phyloP scores from a whole-genome alignment of 2,113 vertebrate species.

The Mus musculus region DNA sequence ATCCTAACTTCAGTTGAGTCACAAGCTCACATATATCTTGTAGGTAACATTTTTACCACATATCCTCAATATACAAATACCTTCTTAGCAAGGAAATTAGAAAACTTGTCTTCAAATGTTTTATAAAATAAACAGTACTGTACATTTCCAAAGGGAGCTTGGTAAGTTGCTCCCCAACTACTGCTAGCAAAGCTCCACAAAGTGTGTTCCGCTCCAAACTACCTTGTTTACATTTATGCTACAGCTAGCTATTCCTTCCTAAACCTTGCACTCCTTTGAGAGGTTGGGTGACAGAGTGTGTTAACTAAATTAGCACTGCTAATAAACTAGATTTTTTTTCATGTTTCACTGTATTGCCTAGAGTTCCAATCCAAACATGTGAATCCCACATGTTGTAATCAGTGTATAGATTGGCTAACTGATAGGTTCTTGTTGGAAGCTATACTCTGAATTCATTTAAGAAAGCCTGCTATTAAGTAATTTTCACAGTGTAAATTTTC shows the following conservation, averaged over 20 bases:
- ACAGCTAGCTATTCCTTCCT: conserved; percentile 49
- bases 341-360: conserved; percentile 54
- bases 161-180: conserved; percentile 37
- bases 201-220: conserved; percentile 43
- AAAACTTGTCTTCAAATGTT: conserved; percentile 2
- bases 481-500: not conserved
- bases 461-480: conserved; percentile 52
- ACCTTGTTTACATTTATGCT: conserved; percentile 20
- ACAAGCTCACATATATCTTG: not conserved
- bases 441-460: conserved; percentile 59
- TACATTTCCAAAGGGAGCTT: conserved; percentile 41
- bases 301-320: conserved; percentile 52
- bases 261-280: conserved; percentile 41
- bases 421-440: conserved; percentile 48
- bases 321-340: conserved; percentile 2
- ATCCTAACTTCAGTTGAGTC: conserved; percentile 15
- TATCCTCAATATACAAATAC: conserved; percentile 38
- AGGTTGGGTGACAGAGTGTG: conserved; percentile 54
- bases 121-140: conserved; percentile 46
- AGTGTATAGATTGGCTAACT: conserved; percentile 61
- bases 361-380: conserved; percentile 40
- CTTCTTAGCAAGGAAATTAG: conserved; percentile 45
- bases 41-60: conserved; percentile 41
- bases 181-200: not conserved
- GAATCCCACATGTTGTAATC: conserved; percentile 46